Evolutionary conservation across 2,888 invertebrate species (phyloP).

Genomic region (Acanthosepion pharaonis): DNA sequence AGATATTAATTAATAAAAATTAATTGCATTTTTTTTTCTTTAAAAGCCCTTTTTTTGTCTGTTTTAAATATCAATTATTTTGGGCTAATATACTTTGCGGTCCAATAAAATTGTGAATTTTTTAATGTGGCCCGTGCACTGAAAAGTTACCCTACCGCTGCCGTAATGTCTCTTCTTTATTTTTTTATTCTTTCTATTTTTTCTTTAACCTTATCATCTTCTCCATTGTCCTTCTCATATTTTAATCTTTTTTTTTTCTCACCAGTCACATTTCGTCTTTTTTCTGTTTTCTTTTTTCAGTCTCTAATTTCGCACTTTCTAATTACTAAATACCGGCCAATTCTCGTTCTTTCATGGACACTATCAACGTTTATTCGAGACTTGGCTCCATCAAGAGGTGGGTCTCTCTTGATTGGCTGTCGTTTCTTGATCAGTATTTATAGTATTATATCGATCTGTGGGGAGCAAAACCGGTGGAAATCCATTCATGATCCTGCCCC

Average conservation of each 20-base stretch:
- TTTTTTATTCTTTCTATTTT: too few relatives aligned
- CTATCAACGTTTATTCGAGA: constrained; percentile 6
- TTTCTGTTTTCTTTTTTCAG: neutral
- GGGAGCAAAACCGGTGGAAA: neutral
- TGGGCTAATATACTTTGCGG: too few relatives aligned
- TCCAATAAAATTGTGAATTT: too few relatives aligned
- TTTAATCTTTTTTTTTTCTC: neutral
- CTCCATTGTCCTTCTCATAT: neutral
- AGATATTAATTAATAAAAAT: too few relatives aligned
- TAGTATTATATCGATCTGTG: neutral
- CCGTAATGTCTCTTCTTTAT: neutral
- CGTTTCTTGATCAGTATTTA: neutral
- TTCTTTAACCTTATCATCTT: neutral
- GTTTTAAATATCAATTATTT: too few relatives aligned
- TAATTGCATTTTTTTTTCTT: too few relatives aligned
- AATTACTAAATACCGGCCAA: neutral
- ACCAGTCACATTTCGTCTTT: neutral
- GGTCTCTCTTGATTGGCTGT: neutral
- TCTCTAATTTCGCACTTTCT: neutral
- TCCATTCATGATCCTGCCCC: constrained; percentile 21
- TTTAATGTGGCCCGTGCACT: too few relatives aligned
- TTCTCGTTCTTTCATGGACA: neutral
- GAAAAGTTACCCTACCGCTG: too few relatives aligned
- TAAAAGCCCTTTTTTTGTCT: too few relatives aligned
- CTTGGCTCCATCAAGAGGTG: neutral